Base-by-base conservation (phyloP, 1,140 invertebrate species). In the Procambarus clarkii region DNA sequence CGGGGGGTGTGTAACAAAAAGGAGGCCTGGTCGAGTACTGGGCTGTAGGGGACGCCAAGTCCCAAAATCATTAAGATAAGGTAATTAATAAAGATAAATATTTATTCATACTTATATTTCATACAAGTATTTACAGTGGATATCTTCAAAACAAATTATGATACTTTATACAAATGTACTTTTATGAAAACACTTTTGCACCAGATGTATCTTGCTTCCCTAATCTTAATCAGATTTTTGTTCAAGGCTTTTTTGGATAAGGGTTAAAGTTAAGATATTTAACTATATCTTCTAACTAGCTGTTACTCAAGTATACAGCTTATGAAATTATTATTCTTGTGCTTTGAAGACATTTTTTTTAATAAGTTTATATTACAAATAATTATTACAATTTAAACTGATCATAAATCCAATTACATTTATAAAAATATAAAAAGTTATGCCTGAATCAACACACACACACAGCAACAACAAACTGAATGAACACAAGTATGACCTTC, bases 121-220 rank as follows among this genome's bases (percentile, higher is more conserved):
- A 85, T 91, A 91, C 88, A 91, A 91, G 88, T 91, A 91, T 91
- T 34, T 91, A 91, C 88, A 91, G 21, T 83, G 82, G 50, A 91
- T 77, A 91, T 91, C 88, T 91, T 91, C 82, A 91, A 91, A 91
- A 91, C 81, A 74, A 82, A 64, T 78, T 84, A 79, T 82, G 88
- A 76, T 84, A 85, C 74, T 91, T 91, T 91, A 91, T 91, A 91
- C 88, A 91, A 91, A 91, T 91, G 88, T 81, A 79, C 50, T 91
- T 88, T 50, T 58, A 78, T 86, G 85, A 85, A 85, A 84, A 78
- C 78, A 91, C 46, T 84, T 85, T 91, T 91, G 88, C 88, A 91
- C 88, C 81, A 85, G 74, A 84, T 85, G 60, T 64, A 84, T 64
- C 76, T 87, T 76, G 24, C 50, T 80, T 85, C 76, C 48, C 60